phyloP scores from a whole-genome alignment of 2,113 vertebrate genomes.

The Salvelinus fontinalis region DNA sequence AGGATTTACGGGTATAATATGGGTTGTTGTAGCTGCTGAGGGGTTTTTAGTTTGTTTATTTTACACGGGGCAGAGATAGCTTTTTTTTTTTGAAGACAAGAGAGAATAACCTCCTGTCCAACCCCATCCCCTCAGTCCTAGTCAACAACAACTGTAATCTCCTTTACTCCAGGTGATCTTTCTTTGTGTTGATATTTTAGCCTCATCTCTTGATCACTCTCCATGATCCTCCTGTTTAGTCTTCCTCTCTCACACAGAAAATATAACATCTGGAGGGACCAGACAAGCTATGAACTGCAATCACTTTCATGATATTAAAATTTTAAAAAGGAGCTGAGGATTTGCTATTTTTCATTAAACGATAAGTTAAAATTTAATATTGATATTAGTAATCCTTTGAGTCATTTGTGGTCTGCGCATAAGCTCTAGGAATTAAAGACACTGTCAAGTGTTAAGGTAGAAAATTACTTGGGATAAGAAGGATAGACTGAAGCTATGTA shows the following conservation, averaged over 20 bases:
- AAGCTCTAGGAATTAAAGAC: conserved; percentile 47
- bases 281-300: conserved; percentile 14
- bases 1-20: conserved; percentile 71
- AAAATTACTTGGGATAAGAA: conserved; percentile 36
- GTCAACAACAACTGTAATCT: conserved; percentile 56
- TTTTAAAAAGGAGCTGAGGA: conserved; percentile 31
- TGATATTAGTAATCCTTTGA: conserved; percentile 50
- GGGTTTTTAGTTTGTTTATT: conserved; percentile 46
- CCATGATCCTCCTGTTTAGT: conserved; percentile 38
- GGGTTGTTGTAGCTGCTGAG: conserved; percentile 50
- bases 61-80: conserved; percentile 42
- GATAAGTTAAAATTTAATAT: conserved; percentile 47
- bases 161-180: conserved; percentile 48
- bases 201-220: conserved; percentile 51
- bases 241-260: conserved; percentile 13
- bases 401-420: conserved; percentile 38
- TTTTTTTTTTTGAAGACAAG: conserved; percentile 48
- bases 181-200: conserved; percentile 56
- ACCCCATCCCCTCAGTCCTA: conserved; percentile 18
- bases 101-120: conserved; percentile 31
- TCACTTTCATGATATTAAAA: conserved; percentile 55
- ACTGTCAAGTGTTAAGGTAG: conserved; percentile 29
- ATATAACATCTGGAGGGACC: conserved; percentile 36
- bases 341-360: conserved; percentile 48
- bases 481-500: conserved; percentile 20